These are phyloP conservation scores for Acleris emargana DNA, from an alignment of 2,888 invertebrate genomes.

Conservation along the genomic window DNA sequence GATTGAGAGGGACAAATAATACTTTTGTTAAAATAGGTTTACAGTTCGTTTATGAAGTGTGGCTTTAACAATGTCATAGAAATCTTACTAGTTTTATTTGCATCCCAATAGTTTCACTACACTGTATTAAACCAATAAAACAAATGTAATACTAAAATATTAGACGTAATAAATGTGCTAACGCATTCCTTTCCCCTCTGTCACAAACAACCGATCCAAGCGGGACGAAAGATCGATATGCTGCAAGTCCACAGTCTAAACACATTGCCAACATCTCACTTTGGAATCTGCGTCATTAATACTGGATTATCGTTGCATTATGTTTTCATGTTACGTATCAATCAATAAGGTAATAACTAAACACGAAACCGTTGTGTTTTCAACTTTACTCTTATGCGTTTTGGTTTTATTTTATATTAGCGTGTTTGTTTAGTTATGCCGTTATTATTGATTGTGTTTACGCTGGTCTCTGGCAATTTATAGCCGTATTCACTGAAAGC, in stretches of 20 bases:
- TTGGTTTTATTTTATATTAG: neutral
- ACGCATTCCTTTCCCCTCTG: slow-evolving; percentile 14
- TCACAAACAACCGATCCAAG: neutral
- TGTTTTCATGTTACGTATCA: slow-evolving; percentile 19
- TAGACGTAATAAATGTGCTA: slow-evolving; percentile 10
- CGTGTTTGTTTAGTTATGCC: neutral
- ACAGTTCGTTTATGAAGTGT: too few species aligned
- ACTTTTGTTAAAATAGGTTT: too few species aligned
- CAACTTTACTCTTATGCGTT: neutral
- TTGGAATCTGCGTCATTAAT: slow-evolving; percentile 18
- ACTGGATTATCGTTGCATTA: slow-evolving; percentile 22
- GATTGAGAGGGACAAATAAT: too few species aligned
- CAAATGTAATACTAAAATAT: slow-evolving; percentile 13
- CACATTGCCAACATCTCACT: slow-evolving; percentile 18
- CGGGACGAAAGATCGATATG: slow-evolving; percentile 3
- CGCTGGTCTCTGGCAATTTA: too few species aligned
- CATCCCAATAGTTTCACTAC: slow-evolving; percentile 20
- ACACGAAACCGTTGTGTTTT: too few species aligned
- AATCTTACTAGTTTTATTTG: slow-evolving; percentile 13
- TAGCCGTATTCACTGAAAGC: too few species aligned
- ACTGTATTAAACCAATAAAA: slow-evolving; percentile 19
- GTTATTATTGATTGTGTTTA: too few species aligned
- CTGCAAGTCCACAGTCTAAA: slow-evolving; percentile 12
- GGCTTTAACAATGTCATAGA: neutral
- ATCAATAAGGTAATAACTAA: neutral